Evolutionary conservation across 2,888 invertebrate species (phyloP).

Genomic region (Hypomecis punctinalis): DNA sequence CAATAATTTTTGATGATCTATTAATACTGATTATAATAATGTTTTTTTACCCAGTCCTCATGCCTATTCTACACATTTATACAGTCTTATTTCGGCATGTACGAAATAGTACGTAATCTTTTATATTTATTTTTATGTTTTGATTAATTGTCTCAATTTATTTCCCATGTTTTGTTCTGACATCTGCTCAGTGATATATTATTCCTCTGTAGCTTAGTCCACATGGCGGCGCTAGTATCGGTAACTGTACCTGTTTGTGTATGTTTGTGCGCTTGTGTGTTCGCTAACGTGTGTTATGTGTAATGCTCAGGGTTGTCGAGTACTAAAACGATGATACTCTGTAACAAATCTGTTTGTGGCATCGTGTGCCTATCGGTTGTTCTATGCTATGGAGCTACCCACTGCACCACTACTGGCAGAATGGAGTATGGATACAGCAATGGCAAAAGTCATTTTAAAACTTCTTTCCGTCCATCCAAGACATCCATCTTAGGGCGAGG

Average conservation of each 20-base stretch:
- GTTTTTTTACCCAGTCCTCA: too few relatives aligned
- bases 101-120: neutral
- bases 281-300: constrained; percentile 43
- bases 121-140: too few relatives aligned
- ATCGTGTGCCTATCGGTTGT: neutral
- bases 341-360: constrained; percentile 4
- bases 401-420: neutral
- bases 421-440: neutral
- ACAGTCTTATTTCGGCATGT: neutral
- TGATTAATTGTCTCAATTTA: neutral
- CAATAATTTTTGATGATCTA: too few relatives aligned
- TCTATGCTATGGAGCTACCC: neutral
- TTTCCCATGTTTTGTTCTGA: neutral
- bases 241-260: constrained; percentile 35
- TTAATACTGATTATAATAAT: too few relatives aligned
- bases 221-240: constrained; percentile 43
- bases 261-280: constrained; percentile 46
- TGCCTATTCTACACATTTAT: neutral
- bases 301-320: constrained; percentile 14
- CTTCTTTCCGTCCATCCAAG: neutral
- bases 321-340: neutral
- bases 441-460: neutral
- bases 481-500: neutral
- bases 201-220: constrained; percentile 10
- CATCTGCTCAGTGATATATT: too few relatives aligned